Conservation (phyloP, 2,113 vertebrate genomes). For the Noctilio leporinus region DNA sequence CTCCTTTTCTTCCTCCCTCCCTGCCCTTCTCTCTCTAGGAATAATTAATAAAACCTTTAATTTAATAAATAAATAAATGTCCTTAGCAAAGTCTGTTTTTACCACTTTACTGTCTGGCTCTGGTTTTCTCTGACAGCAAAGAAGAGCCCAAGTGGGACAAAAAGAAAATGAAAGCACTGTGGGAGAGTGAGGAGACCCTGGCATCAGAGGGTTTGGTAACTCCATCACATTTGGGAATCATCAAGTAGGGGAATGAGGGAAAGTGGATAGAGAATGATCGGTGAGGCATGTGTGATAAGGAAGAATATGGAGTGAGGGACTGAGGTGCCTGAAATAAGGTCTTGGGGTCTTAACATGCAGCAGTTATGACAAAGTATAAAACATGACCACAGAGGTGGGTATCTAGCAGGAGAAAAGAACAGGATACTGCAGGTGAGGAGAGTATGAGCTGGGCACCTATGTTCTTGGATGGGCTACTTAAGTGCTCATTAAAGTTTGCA, state of each 20-base stretch:
- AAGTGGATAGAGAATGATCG: background rate
- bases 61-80: too few species aligned
- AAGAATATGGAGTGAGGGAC: background rate
- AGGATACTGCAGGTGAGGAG: background rate
- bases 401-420: background rate
- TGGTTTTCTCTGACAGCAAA: background rate
- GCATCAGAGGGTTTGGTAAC: background rate
- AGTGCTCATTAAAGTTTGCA: background rate
- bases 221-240: background rate
- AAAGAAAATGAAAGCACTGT: background rate
- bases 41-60: too few species aligned
- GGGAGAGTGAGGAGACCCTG: background rate
- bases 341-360: background rate
- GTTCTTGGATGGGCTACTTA: background rate
- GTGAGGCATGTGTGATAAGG: background rate
- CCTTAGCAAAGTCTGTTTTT: background rate
- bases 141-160: background rate
- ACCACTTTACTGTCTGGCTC: background rate
- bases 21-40: too few species aligned
- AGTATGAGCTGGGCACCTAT: background rate
- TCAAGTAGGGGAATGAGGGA: background rate
- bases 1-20: too few species aligned
- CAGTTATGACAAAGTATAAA: background rate
- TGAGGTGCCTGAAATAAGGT: background rate
- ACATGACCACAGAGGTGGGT: background rate